A percentile compares a stretch with the other conserved stretches of the same genome.
These are phyloP conservation scores for Eilema sororculum DNA, from an alignment of 2,888 invertebrate species.

Conservation along the genomic window DNA sequence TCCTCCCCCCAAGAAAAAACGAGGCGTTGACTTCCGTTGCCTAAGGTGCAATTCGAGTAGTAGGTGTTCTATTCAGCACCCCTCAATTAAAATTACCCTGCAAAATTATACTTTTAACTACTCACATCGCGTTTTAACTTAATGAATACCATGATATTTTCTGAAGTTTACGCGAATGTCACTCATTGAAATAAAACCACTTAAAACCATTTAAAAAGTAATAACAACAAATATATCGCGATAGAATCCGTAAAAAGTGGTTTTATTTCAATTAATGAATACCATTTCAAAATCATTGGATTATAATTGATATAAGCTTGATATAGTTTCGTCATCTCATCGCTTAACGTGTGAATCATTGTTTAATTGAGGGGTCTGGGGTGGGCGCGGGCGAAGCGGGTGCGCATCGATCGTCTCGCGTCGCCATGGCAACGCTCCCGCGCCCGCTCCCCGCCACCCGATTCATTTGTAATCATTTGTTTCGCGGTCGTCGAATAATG, in stretches of 20 bases:
- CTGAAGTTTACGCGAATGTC: no score
- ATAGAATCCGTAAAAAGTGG: no score
- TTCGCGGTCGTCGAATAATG: conserved; percentile 83
- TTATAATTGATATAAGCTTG: conserved; percentile 35
- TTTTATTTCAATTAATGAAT: no score
- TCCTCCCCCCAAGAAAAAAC: conserved; percentile 3
- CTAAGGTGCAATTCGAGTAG: conserved; percentile 26
- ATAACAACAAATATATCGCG: no score
- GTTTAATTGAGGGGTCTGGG: conserved; percentile 80
- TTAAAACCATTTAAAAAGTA: no score
- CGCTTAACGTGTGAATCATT: conserved; percentile 81
- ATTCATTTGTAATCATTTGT: conserved; percentile 87
- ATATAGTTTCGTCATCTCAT: conserved; percentile 72
- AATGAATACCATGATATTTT: background rate
- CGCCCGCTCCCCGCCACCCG: conserved; percentile 60
- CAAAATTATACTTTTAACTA: background rate
- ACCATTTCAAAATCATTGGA: conserved; percentile 3
- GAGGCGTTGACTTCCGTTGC: background rate
- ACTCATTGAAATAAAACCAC: no score
- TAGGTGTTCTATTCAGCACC: background rate
- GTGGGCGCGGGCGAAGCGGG: conserved; percentile 60
- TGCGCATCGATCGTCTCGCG: conserved; percentile 83
- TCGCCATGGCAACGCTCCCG: conserved; percentile 75
- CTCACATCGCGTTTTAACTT: background rate
- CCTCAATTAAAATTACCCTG: background rate